phyloP scores from a whole-genome alignment of 2,113 vertebrate species.

The Corvus moneduloides region DNA sequence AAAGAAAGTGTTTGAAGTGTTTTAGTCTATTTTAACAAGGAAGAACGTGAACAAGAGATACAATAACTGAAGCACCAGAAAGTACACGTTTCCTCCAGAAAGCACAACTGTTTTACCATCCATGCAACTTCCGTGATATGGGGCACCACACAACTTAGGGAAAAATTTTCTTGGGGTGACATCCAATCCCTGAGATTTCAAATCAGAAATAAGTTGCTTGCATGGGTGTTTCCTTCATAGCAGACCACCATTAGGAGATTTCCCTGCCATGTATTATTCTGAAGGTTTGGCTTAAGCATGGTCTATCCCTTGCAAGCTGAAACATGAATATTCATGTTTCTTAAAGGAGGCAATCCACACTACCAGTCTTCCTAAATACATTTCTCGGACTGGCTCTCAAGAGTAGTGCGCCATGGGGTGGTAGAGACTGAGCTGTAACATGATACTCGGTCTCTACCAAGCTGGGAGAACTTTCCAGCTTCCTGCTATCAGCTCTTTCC shows the following conservation, averaged over 20 bases:
- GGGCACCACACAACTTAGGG: background rate
- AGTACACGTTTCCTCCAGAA: background rate
- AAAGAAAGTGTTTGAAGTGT: background rate
- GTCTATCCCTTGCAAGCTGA: background rate
- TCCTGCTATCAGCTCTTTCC: background rate
- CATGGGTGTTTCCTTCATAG: background rate
- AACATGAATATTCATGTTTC: background rate
- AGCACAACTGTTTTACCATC: background rate
- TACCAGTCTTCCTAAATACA: background rate
- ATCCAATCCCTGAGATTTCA: background rate
- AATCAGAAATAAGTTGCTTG: background rate
- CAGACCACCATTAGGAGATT: background rate
- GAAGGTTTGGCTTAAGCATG: background rate
- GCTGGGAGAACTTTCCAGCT: background rate
- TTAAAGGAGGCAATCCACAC: background rate
- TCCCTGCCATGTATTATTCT: background rate
- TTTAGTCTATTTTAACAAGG: background rate
- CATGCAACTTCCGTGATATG: background rate
- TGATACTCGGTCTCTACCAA: rapidly evolving
- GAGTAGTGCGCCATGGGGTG: background rate
- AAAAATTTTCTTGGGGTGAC: background rate
- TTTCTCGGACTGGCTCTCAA: background rate
- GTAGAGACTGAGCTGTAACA: background rate
- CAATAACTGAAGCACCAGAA: background rate
- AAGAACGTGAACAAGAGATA: background rate